Conservation (phyloP, 2,113 vertebrate genomes). For the Aphyosemion australe region DNA sequence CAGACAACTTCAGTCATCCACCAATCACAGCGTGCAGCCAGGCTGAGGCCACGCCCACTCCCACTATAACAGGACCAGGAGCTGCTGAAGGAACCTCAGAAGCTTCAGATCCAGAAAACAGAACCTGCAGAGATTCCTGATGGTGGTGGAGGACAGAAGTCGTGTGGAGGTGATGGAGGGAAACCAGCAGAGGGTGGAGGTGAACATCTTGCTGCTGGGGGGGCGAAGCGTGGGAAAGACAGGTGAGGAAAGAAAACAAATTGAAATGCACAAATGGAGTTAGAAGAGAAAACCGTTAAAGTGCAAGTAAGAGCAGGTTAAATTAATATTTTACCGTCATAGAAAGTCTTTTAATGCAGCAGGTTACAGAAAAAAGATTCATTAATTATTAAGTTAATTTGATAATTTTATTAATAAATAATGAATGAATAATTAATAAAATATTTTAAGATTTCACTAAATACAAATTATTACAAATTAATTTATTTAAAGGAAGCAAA, state of each 20-base stretch:
- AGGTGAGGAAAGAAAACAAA: constrained; percentile 22
- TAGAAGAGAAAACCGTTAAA: too few species aligned
- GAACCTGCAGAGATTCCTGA: not conserved
- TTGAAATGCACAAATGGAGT: too few species aligned
- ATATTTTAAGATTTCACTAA: too few species aligned
- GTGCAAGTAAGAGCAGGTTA: too few species aligned
- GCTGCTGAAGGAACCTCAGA: not conserved
- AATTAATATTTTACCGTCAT: too few species aligned
- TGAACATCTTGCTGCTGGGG: constrained; percentile 44
- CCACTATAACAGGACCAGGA: not conserved
- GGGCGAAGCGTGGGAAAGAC: constrained; percentile 29
- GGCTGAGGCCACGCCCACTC: not conserved
- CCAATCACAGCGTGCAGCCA: constrained; percentile 8
- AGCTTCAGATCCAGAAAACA: constrained; percentile 55
- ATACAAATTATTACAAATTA: too few species aligned
- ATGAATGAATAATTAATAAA: too few species aligned
- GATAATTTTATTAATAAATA: too few species aligned
- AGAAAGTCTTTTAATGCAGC: too few species aligned
- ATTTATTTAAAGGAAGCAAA: too few species aligned
- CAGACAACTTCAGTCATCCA: constrained; percentile 1
- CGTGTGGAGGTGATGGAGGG: constrained; percentile 30
- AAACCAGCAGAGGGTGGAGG: constrained; percentile 34
- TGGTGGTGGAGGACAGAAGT: constrained; percentile 29
- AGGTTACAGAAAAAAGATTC: too few species aligned
- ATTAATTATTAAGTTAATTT: too few species aligned